Percentiles rank a stretch among this genome's conserved stretches.
Evolutionary conservation across 1,140 invertebrate genomes (phyloP).

Genomic region (Tetramorium alpestre): DNA sequence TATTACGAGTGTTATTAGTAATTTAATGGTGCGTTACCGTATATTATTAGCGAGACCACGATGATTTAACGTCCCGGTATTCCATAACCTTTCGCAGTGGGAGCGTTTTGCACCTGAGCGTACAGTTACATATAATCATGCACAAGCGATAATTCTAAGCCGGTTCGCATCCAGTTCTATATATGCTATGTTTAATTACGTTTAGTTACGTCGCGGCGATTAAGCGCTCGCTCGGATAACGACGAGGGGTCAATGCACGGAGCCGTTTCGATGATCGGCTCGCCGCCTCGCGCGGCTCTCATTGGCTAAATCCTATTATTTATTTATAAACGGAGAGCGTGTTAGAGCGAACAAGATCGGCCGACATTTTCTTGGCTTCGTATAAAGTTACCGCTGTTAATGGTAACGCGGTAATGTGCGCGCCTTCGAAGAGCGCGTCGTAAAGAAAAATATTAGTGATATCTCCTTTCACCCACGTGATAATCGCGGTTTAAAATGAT

Average conservation of each 20-base stretch:
- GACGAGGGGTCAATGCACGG: constrained; percentile 76
- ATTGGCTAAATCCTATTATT: constrained; percentile 76
- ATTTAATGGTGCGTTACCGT: constrained; percentile 12
- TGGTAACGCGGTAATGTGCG: background rate
- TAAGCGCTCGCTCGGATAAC: constrained; percentile 45
- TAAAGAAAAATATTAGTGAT: background rate
- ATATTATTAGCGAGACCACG: background rate
- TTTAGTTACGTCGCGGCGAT: constrained; percentile 54
- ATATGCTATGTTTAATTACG: constrained; percentile 20
- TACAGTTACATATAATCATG: background rate
- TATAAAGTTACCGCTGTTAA: constrained; percentile 18
- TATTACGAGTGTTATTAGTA: background rate
- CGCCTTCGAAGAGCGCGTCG: background rate
- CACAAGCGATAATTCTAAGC: constrained; percentile 23
- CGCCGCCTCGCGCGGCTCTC: constrained; percentile 59
- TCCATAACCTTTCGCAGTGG: background rate
- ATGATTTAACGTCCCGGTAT: background rate
- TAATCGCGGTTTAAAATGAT: background rate
- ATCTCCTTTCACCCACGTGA: background rate
- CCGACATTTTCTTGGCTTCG: constrained; percentile 65
- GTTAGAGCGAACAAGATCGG: constrained; percentile 6
- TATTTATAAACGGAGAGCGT: constrained; percentile 64
- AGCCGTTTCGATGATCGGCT: constrained; percentile 72
- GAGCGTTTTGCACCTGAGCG: background rate
- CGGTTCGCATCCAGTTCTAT: constrained; percentile 18